Evolutionary conservation across 2,888 invertebrate genomes (phyloP).

Genomic region (Acleris literana): DNA sequence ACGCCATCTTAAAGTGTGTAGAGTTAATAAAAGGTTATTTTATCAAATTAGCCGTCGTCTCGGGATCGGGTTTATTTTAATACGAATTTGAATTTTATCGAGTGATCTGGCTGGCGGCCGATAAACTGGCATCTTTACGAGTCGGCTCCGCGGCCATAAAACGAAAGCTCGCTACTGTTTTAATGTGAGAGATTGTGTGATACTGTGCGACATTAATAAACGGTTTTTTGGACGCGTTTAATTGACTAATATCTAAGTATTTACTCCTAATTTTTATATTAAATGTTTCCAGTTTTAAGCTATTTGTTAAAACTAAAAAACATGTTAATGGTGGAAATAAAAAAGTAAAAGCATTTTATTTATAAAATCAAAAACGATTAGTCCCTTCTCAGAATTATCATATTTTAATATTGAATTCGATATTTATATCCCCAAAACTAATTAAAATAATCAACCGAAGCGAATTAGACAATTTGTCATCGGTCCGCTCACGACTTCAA

Average conservation of each 20-base stretch:
- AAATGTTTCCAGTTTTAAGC: no score
- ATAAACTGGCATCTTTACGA: constrained; percentile 43
- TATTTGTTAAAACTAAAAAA: not conserved
- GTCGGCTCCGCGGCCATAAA: constrained; percentile 45
- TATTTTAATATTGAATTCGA: constrained; percentile 20
- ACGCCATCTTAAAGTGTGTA: constrained; percentile 40
- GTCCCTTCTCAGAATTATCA: constrained; percentile 5
- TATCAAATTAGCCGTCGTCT: constrained; percentile 35
- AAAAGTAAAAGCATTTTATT: constrained; percentile 1
- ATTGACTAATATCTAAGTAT: not conserved
- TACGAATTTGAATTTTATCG: constrained; percentile 37
- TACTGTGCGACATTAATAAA: constrained; percentile 26
- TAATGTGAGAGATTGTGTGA: constrained; percentile 41
- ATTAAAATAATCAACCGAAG: constrained; percentile 72
- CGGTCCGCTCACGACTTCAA: constrained; percentile 50
- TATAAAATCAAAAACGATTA: constrained; percentile 12
- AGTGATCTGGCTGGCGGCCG: constrained; percentile 24
- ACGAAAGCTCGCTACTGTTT: constrained; percentile 56
- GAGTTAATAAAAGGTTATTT: constrained; percentile 41
- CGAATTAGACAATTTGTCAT: constrained; percentile 80
- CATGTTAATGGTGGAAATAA: not conserved
- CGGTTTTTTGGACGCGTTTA: not conserved
- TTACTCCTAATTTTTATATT: no score
- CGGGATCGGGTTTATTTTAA: constrained; percentile 27
- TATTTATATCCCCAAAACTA: constrained; percentile 54